phyloP scores from a whole-genome alignment of 1,140 invertebrate species.

The Scaptodrosophila lebanonensis region DNA sequence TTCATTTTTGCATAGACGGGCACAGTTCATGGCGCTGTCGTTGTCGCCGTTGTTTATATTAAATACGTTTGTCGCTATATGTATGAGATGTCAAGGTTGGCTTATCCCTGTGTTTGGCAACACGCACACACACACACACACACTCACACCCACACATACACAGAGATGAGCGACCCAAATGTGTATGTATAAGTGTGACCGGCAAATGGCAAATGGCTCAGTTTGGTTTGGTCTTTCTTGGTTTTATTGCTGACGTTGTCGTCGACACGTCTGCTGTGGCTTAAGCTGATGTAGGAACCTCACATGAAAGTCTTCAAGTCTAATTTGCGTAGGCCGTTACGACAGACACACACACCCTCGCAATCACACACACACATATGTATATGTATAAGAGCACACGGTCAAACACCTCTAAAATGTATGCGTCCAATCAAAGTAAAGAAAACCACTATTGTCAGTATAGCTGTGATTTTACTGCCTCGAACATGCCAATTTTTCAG shows the following conservation, averaged over 20 bases:
- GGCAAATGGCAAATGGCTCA: slow-evolving; percentile 41
- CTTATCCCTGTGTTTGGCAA: slow-evolving; percentile 67
- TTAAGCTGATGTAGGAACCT: slow-evolving; percentile 28
- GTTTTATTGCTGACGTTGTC: slow-evolving; percentile 44
- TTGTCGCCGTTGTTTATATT: background rate
- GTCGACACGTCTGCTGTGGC: slow-evolving; percentile 14
- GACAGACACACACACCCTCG: background rate
- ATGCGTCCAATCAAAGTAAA: too few relatives aligned
- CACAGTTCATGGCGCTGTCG: slow-evolving; percentile 21
- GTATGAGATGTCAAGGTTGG: slow-evolving; percentile 66
- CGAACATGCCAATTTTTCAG: too few relatives aligned
- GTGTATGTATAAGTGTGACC: slow-evolving; percentile 5
- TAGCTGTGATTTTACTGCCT: too few relatives aligned
- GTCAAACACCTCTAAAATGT: too few relatives aligned
- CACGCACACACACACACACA: slow-evolving; percentile 17
- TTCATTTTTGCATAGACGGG: slow-evolving; percentile 18
- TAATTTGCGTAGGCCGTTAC: slow-evolving; percentile 60
- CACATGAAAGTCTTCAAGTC: slow-evolving; percentile 42
- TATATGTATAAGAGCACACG: too few relatives aligned
- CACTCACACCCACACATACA: slow-evolving; percentile 6
- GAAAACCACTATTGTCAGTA: background rate
- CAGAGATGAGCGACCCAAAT: slow-evolving; percentile 5
- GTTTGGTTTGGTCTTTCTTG: slow-evolving; percentile 32
- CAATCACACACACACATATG: too few relatives aligned
- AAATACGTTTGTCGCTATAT: slow-evolving; percentile 31